A percentile compares a stretch with the other conserved stretches of the same genome.
Conservation (phyloP, 1,140 invertebrate genomes). For the Ceratitis capitata region DNA sequence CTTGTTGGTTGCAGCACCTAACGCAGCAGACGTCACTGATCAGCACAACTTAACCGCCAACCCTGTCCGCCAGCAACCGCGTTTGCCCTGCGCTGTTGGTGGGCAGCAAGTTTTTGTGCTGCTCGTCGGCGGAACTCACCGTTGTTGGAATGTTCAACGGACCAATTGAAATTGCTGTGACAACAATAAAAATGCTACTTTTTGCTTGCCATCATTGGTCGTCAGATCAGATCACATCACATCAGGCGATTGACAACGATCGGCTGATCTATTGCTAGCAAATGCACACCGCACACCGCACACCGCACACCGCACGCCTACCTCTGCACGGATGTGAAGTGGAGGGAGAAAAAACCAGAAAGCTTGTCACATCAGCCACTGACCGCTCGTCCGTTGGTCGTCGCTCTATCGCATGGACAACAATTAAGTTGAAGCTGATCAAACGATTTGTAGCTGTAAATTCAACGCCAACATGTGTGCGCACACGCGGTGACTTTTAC, state of each 20-base stretch:
- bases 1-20: conserved; percentile 6
- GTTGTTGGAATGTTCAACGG: conserved; percentile 62
- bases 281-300: neutral
- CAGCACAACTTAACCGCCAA: neutral
- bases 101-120: neutral
- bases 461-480: conserved; percentile 44
- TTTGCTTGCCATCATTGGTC: conserved; percentile 34
- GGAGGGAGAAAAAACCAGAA: too few relatives aligned
- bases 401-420: neutral
- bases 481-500: conserved; percentile 4
- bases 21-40: neutral
- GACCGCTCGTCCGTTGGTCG: neutral
- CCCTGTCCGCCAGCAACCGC: neutral
- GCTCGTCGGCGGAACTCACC: conserved; percentile 9
- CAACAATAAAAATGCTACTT: conserved; percentile 65
- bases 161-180: conserved; percentile 66
- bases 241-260: conserved; percentile 31
- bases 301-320: too few relatives aligned
- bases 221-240: conserved; percentile 35
- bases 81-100: neutral
- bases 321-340: too few relatives aligned
- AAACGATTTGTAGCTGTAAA: conserved; percentile 65
- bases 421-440: conserved; percentile 51
- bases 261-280: neutral
- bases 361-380: neutral